A percentile compares a stretch with the other conserved stretches of the same genome.
Conservation (phyloP, 2,797 vertebrate genomes). For the Graptemys geographica region DNA sequence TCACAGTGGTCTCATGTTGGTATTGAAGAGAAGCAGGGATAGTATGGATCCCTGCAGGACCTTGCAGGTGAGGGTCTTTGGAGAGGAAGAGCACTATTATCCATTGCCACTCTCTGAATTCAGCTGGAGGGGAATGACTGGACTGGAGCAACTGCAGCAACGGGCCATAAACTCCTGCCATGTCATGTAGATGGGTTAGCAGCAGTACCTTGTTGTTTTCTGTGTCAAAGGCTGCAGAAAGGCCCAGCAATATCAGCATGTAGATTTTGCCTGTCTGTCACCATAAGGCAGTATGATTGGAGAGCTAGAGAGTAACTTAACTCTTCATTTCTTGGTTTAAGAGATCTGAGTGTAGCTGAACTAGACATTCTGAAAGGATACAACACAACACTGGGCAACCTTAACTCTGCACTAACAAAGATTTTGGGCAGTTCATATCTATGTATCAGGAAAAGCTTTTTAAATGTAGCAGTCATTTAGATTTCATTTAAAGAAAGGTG, state of each 20-base stretch:
- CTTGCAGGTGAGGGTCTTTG: background rate
- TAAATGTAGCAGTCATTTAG: background rate
- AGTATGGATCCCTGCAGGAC: background rate
- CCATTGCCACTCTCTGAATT: background rate
- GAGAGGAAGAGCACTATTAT: background rate
- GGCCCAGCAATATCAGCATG: background rate
- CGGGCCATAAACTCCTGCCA: background rate
- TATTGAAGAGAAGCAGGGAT: background rate
- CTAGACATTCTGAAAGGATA: background rate
- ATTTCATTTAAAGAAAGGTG: background rate
- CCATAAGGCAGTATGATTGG: background rate
- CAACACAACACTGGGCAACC: background rate
- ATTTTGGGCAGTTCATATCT: constrained; percentile 1
- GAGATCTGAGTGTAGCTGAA: background rate
- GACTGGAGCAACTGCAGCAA: background rate
- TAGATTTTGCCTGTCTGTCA: background rate
- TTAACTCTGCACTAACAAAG: background rate
- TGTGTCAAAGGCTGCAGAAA: background rate
- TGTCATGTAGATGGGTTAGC: background rate
- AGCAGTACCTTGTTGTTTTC: background rate
- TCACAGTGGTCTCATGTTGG: background rate
- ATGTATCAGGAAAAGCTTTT: background rate
- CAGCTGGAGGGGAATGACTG: background rate
- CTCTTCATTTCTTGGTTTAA: background rate
- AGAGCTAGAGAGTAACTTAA: background rate